Base-by-base conservation (phyloP, 2,888 invertebrate genomes). In the Microplitis manilae region DNA sequence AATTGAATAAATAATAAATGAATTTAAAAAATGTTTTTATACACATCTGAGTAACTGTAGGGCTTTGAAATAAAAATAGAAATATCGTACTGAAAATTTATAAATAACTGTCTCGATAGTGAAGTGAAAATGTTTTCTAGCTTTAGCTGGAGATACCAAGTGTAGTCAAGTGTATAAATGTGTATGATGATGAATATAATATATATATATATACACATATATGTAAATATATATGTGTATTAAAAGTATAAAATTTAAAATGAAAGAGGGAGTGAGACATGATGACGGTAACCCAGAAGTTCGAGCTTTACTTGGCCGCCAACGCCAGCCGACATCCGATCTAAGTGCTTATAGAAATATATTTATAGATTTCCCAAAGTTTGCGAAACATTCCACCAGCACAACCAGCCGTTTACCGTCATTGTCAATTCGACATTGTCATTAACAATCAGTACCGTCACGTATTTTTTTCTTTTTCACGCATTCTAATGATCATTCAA, bases 291-390 rank as follows among this genome's bases (percentile, higher is more conserved):
- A 87, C 85, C 85, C 83, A 83, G 86, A 84, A 84, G 88, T 86
- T 84, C 88, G 88, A 84, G 89, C 90, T 90, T 89, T 89, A 89
- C 90, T 89, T 90, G 89, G 90, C 88, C 86, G 87, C 87, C 87
- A 87, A 86, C 86, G 84, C 84, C 86, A 86, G 86, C 88, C 88
- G 90, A 90, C 89, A 90, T 87, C 85, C 87, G 90, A 90, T 90
- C 89, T 88, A 89, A 88, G 88, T 86, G 84, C 83, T 84, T 82
- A 82, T 74, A 84, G 79, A 81, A 75, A 60, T 79, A 81, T 89
- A 89, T 89, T 89, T 86, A 87, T 89, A 89, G 89, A 86, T 86
- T 87, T 87, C 87, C 86, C 85, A 88, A 87, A 87, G 84, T 88
- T 88, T 85, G 85, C 83, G 85, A 86, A 86, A 86, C 83, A 83